Conservation (phyloP, 2,113 vertebrate genomes). For the Sporophila hypoxantha region DNA sequence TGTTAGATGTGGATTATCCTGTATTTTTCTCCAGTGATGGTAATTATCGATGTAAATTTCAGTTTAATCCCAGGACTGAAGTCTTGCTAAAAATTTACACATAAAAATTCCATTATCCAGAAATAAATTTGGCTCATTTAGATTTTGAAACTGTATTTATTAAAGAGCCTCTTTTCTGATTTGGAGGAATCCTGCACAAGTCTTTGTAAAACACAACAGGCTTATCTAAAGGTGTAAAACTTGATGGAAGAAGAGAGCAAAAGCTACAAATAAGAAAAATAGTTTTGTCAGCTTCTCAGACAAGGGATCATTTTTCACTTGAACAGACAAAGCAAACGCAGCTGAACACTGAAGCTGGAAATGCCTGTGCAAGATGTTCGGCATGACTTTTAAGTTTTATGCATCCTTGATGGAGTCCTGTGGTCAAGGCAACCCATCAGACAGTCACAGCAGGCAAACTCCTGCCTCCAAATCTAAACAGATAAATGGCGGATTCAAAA, state of each 20-base stretch:
- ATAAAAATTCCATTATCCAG: conserved; percentile 15
- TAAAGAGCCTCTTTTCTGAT: not conserved
- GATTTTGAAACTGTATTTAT: conserved; percentile 2
- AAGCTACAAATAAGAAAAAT: not conserved
- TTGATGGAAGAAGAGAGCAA: not conserved
- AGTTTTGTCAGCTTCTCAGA: not conserved
- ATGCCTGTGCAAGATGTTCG: not conserved
- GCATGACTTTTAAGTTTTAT: not conserved
- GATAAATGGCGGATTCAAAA: not conserved
- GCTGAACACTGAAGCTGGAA: not conserved
- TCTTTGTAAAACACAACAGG: not conserved
- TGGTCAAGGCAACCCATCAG: not conserved
- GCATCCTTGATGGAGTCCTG: not conserved
- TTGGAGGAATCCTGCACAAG: not conserved
- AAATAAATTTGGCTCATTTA: conserved; percentile 13
- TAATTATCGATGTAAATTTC: conserved; percentile 54
- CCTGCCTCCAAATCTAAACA: not conserved
- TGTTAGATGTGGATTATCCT: conserved; percentile 27
- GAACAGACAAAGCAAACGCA: not conserved
- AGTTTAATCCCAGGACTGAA: conserved; percentile 22
- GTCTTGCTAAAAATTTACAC: not conserved
- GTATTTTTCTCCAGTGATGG: conserved; percentile 34
- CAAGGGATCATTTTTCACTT: not conserved
- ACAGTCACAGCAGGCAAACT: not conserved
- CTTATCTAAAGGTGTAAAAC: not conserved